Base-by-base conservation (phyloP, 2,113 vertebrate genomes). In the Sitta europaea region DNA sequence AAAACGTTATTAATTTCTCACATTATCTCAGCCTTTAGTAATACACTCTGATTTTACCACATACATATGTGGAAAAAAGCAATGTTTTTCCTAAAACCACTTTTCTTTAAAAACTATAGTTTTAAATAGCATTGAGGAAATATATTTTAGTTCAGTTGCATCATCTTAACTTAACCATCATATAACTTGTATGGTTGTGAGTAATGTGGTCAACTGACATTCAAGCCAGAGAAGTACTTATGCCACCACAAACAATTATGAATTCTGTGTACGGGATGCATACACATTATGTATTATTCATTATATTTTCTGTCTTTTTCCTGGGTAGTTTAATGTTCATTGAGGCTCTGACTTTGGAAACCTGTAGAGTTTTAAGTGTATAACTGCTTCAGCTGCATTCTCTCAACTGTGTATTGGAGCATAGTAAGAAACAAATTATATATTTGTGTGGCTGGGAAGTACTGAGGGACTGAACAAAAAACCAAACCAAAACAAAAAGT, bases 201-300 rank as follows among this genome's bases (percentile, higher is more conserved):
- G 70, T 80, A 66, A 62, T 70, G 62, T 76, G 74, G 63, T 76
- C 73, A 62, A 21, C n/a, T 66, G 88, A 70, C 73, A 13, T 72
- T 93, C 42, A 86, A 86, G 81, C 42, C 38, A 29, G 29, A 76
- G 54, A 47, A 76, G 57, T 92, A 53, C 57, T 94, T 91, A 38
- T 2, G 57, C 36, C 48, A 84, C 86, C 86, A 71, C 71, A 76
- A 59, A 77, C 54, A 50, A 45, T 90, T 51, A 38, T 5, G 24
- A 50, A n/a, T 79, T 70, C 51, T 66, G 12, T 59, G 23, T 50
- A 36, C 12, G 65, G 81, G 86, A 79, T 85, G 20, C 42, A 59
- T 61, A 54, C 20, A 14, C 51, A 19, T 15, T 55, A 38, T 86
- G 11, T 65, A 81, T 94, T 65, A 88, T 79, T 90, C 28, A 80